Percentiles rank a stretch among this genome's conserved stretches.
phyloP scores from a whole-genome alignment of 1,140 invertebrate species.

The Drusus annulatus region DNA sequence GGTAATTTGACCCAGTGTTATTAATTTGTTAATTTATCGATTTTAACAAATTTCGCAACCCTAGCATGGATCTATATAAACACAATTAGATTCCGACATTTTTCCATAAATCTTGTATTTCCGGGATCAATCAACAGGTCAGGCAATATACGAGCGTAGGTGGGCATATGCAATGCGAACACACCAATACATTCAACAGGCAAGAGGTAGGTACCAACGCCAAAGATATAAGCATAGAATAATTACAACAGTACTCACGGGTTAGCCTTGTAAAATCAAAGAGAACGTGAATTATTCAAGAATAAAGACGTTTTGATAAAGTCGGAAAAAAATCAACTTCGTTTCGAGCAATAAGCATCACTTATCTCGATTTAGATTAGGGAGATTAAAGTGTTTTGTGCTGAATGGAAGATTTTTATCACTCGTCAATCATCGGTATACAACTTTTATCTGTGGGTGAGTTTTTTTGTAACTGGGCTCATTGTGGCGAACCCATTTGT shows the following conservation, averaged over 20 bases:
- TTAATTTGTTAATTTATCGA: too few species aligned
- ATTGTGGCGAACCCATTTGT: too few species aligned
- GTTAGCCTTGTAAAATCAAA: conserved; percentile 34
- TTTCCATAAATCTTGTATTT: conserved; percentile 44
- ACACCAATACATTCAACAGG: not conserved
- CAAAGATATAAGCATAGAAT: conserved; percentile 6
- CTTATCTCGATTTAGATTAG: conserved; percentile 19
- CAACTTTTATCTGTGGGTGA: not conserved
- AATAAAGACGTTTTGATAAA: conserved; percentile 27
- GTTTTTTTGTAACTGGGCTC: too few species aligned
- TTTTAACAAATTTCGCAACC: not conserved
- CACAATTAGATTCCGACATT: conserved; percentile 42
- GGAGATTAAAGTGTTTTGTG: conserved; percentile 1
- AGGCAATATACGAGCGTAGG: conserved; percentile 27
- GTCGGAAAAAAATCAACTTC: too few species aligned
- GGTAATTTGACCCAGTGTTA: too few species aligned
- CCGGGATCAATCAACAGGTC: conserved; percentile 44
- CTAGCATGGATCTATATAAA: conserved; percentile 36
- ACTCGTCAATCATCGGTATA: conserved; percentile 3
- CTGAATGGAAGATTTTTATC: conserved; percentile 22
- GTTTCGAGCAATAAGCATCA: not conserved
- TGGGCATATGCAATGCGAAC: not conserved
- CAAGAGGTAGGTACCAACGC: not conserved
- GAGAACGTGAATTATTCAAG: conserved; percentile 39
- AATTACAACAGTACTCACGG: conserved; percentile 11